These are phyloP conservation scores for Nansenia antarctica DNA, from an alignment of 2,113 vertebrate species.

Conservation along the genomic window DNA sequence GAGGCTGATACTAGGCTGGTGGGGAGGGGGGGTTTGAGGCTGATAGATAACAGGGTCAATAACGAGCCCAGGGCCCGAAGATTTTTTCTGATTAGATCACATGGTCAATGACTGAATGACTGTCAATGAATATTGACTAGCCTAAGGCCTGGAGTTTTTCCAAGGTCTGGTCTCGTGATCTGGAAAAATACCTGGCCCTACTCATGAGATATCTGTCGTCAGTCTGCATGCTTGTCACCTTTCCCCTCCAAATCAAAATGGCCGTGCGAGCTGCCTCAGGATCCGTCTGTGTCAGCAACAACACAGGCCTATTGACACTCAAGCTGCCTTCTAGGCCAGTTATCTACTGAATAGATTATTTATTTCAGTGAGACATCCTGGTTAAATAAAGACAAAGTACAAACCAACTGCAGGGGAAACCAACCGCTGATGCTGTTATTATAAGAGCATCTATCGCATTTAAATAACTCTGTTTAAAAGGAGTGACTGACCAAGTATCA, in stretches of 20 bases:
- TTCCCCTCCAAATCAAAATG: neutral
- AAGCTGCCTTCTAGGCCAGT: neutral
- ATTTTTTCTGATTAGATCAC: too few species aligned
- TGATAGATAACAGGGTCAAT: too few species aligned
- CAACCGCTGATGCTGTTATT: neutral
- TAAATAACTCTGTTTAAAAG: conserved; percentile 39
- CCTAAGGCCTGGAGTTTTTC: too few species aligned
- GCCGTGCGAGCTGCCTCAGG: neutral
- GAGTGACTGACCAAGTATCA: conserved; percentile 18
- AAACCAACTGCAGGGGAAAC: neutral
- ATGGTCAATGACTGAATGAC: too few species aligned
- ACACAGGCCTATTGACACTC: neutral
- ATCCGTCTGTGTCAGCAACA: neutral
- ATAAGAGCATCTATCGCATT: neutral
- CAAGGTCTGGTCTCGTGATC: neutral
- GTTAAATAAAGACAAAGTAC: neutral
- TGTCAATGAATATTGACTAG: too few species aligned
- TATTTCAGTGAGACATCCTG: neutral
- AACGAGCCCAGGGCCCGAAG: too few species aligned
- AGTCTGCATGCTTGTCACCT: too few species aligned
- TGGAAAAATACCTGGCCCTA: neutral
- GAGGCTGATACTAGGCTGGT: neutral
- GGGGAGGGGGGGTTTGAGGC: neutral
- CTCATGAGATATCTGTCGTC: neutral
- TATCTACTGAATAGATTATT: neutral